phyloP scores from a whole-genome alignment of 2,113 vertebrate genomes.

The Struthidea cinerea region DNA sequence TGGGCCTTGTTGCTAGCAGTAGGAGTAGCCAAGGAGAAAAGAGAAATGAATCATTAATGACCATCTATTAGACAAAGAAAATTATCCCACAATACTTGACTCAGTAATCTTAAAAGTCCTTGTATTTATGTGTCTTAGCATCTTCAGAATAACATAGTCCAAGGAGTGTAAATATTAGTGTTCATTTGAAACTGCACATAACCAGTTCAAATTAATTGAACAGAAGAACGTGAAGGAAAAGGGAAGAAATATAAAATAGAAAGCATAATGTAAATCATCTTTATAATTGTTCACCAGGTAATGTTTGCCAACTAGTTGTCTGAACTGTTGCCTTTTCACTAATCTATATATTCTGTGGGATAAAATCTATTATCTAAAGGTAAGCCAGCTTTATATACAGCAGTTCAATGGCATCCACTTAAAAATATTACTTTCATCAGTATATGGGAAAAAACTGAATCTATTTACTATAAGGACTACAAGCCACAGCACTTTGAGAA shows the following conservation, averaged over 20 bases:
- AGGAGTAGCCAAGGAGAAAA: background rate
- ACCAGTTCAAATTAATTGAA: background rate
- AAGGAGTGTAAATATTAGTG: background rate
- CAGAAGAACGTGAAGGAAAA: background rate
- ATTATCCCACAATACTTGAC: background rate
- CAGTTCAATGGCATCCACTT: background rate
- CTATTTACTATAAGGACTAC: background rate
- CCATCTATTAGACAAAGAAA: background rate
- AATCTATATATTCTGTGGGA: background rate
- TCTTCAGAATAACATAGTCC: background rate
- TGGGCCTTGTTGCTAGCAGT: background rate
- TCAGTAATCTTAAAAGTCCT: background rate
- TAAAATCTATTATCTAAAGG: background rate
- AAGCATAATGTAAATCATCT: background rate
- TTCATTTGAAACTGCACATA: background rate
- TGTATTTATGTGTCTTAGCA: background rate
- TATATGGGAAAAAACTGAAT: background rate
- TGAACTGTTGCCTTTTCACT: background rate
- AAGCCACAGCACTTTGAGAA: background rate
- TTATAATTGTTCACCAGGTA: background rate
- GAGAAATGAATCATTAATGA: background rate
- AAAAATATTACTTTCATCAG: background rate
- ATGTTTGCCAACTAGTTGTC: background rate
- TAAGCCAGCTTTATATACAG: background rate
- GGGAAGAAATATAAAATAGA: background rate